Percentiles rank a stretch among this genome's conserved stretches.
Conservation (phyloP, 2,113 vertebrate genomes). For the Xerus inauris region DNA sequence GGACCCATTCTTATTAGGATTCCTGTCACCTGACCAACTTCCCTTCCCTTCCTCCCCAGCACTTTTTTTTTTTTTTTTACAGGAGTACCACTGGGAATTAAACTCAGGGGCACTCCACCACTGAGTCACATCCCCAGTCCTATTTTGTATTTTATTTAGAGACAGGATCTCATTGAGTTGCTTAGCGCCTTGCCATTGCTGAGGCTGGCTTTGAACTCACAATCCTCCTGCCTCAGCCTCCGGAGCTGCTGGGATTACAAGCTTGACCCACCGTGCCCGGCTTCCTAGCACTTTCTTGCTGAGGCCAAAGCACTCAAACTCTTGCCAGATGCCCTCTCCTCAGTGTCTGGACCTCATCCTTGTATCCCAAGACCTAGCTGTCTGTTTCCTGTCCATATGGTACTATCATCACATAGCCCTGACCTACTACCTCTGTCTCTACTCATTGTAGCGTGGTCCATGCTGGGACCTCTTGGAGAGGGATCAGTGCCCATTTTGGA, state of each 20-base stretch:
- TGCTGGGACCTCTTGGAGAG: neutral
- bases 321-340: neutral
- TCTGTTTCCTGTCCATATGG: neutral
- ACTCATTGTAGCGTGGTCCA: neutral
- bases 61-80: no score
- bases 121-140: no score
- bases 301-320: neutral
- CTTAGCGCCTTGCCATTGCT: no score
- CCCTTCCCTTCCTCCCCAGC: accelerated
- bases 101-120: no score
- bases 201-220: no score
- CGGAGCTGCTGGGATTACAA: no score
- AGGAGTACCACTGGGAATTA: no score
- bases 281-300: neutral
- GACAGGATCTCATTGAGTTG: no score
- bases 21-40: neutral
- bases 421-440: neutral
- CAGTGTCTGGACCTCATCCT: neutral
- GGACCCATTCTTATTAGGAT: neutral
- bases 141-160: no score
- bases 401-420: neutral
- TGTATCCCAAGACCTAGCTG: neutral
- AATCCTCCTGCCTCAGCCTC: no score
- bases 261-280: no score
- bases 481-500: neutral